Evolutionary conservation across 1,140 invertebrate species (phyloP), one percentile per base, ranked within the genome.

Genomic region (Hylyphantes graminicola): DNA sequence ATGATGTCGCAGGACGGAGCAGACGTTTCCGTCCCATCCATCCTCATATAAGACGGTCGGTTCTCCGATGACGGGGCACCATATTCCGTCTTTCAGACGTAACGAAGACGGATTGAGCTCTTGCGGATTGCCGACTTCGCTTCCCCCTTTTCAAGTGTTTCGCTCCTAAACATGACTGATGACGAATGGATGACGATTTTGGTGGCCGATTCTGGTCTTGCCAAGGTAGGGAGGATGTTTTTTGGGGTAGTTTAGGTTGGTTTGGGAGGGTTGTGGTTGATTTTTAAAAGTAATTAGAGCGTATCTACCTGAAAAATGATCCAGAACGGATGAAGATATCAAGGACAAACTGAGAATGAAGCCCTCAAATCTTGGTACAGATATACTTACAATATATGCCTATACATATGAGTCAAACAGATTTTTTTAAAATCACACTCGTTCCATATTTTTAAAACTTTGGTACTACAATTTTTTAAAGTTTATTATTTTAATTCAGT

Each of bases 161-260:
- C 35, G 35, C 78, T 70, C 78, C 78, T 80, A 80, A 80, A 80
- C 78, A 80, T 80, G 78, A 80, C 48, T 80, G 78, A 80, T 80
- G 78, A 80, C 78, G 78, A 70, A 80, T 80, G 65, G 78, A 12
- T 50, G 55, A 15, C 63, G 50, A 64, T 48, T 35, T 77, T 51
- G 75, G 50, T 51, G 75, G 77, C 67, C 77, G 77, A 17, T 57
- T n/a, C 11, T 79, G 64, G 19, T 67, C 19, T 19, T 35, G 12
- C 13, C 13, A 8, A 54, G 51, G 68, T 35, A 48, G 67, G 12
- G 15, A 59, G 57, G 57, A 51, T n/a, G 50, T 21, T 70, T 70
- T 70, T 70, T 70, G 13, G 68, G 1, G 9, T 15, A 7, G 68
- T 17, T 53, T 70, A 48, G 51, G 51, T 51, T 51, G 7, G n/a